A percentile compares a stretch with the other conserved stretches of the same genome.
Evolutionary conservation across 2,113 vertebrate species (phyloP).

Genomic region (Mellivora capensis): DNA sequence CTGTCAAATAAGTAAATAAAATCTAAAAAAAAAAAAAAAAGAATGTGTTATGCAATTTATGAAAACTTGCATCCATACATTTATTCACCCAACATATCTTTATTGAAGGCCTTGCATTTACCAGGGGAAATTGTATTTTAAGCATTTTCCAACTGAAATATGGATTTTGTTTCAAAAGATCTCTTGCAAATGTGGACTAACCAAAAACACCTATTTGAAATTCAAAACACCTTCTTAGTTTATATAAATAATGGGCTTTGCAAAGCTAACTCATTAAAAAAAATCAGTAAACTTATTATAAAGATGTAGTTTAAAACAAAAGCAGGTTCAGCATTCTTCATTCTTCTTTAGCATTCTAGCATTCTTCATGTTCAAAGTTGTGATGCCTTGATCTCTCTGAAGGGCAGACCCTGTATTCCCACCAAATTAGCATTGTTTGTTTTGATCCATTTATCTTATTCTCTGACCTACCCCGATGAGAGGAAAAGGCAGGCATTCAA

Average conservation of each 20-base stretch:
- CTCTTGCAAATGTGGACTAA: not conserved
- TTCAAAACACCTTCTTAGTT: constrained; percentile 7
- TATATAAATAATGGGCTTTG: not conserved
- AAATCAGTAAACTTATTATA: not conserved
- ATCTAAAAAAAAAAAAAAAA: too few relatives aligned
- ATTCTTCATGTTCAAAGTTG: not conserved
- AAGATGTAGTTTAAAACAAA: not conserved
- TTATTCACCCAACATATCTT: not conserved
- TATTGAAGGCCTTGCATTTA: not conserved
- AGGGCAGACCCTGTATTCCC: not conserved
- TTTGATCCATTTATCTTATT: not conserved
- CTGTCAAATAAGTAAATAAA: too few relatives aligned
- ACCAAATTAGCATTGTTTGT: not conserved
- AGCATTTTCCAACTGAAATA: not conserved
- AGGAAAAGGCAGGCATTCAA: not conserved
- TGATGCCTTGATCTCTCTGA: not conserved
- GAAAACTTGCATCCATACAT: not conserved
- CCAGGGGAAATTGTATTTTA: not conserved
- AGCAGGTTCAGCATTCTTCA: not conserved
- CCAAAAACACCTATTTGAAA: not conserved
- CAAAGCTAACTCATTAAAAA: constrained; percentile 29
- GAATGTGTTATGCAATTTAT: not conserved
- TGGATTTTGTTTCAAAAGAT: not conserved
- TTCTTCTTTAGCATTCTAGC: not conserved
- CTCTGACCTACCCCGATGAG: not conserved